Evolutionary conservation across 1,140 invertebrate genomes (phyloP), one percentile per base, ranked within the genome.

Genomic region (Drosophila kurseongensis): DNA sequence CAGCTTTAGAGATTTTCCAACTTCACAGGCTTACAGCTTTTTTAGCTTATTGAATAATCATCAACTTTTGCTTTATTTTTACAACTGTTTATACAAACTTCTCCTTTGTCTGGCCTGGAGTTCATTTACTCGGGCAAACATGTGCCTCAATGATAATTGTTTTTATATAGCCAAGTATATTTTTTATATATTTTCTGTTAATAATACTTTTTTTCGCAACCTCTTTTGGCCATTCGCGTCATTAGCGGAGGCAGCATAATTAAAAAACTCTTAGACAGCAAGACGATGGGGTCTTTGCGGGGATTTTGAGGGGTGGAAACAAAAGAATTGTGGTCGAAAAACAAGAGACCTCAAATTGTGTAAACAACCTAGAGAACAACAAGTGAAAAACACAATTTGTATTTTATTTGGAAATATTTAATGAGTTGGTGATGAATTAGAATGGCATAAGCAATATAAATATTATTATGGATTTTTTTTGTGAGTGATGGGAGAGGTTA

Each of bases 311-410:
- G 65, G 65, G 50, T 12, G 10, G 8, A 65, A 41, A 81, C 83
- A 86, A 82, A 88, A 85, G 82, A 88, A 86, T 86, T 88, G 83
- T 73, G 58, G 42, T 52, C 35, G 48, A 82, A 52, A 77, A 74
- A 74, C 6, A 71, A 55, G 52, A 50, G 62, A 76, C 57, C 54
- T 66, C 45, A 58, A 57, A 16, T 65, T 71, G 78, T 42, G 47
- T 62, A 59, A 77, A 69, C 38, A 69, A 56, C 58, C 29, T 35
- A 55, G 50, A 59, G 36, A 79, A 65, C 50, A 57, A 52, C 57
- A 55, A 62, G 6, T 47, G 56, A 65, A 86, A 73, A 79, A 68
- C 68, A 79, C 42, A 65, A 61, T 66, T 77, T 76, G 78, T 75
- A 41, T 69, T 50, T 66, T 63, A 29, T 88, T 88, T 63, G 48